Percentiles rank a stretch among this genome's conserved stretches.
Evolutionary conservation across 2,888 invertebrate genomes (phyloP).

Genomic region (Diaphora mendica): DNA sequence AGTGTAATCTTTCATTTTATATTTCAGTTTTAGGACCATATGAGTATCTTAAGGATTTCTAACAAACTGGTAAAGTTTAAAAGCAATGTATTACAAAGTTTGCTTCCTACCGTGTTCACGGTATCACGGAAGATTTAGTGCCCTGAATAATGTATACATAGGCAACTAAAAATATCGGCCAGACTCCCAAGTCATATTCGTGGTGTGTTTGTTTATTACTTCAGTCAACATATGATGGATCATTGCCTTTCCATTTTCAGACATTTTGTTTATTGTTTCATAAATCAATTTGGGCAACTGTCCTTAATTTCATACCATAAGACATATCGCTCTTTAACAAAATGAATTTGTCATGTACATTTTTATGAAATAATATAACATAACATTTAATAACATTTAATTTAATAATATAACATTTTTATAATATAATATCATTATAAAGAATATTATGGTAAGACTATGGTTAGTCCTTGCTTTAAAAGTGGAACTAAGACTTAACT

Average conservation of each 20-base stretch:
- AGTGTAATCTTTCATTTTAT: conserved; percentile 14
- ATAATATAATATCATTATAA: not conserved
- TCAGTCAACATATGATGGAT: conserved; percentile 53
- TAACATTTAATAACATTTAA: no score
- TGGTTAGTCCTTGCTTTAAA: no score
- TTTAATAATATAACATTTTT: no score
- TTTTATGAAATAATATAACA: not conserved
- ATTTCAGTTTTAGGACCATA: conserved; percentile 8
- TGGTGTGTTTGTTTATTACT: conserved; percentile 53
- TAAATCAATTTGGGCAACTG: conserved; percentile 29
- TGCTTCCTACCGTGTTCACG: conserved; percentile 9
- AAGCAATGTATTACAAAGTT: conserved; percentile 24
- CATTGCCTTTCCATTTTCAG: conserved; percentile 38
- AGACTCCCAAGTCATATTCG: conserved; percentile 33
- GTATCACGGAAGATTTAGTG: conserved; percentile 15
- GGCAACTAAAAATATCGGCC: conserved; percentile 41
- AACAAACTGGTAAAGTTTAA: conserved; percentile 14
- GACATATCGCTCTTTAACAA: conserved; percentile 4
- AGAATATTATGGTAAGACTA: not conserved
- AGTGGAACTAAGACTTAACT: no score
- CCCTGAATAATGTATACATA: conserved; percentile 31
- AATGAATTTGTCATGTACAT: not conserved
- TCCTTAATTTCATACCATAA: conserved; percentile 18
- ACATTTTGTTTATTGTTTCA: conserved; percentile 41
- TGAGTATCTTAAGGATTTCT: conserved; percentile 13